Base-by-base conservation (phyloP, 2,888 invertebrate genomes). In the Eurytoma californica region DNA sequence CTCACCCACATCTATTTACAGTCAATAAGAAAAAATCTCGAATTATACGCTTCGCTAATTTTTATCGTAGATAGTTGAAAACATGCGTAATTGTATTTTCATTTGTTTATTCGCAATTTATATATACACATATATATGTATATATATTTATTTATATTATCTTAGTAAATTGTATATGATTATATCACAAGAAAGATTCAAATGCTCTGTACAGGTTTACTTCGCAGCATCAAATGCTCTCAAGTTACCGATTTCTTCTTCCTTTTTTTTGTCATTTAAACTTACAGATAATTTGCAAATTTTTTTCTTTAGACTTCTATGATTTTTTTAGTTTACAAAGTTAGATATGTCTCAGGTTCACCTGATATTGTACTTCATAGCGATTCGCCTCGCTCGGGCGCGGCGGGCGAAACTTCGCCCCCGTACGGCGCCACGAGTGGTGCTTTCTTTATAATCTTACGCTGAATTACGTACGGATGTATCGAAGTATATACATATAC, bases 171-270 rank as follows among this genome's bases (percentile, higher is more conserved):
- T 81, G 78, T 88, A 87, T 87, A 89, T 87, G 89, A 90, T 90
- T 90, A 90, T 90, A 90, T 90, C 90, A 90, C 89, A 90, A 90
- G 89, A 89, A 89, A 89, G 88, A 90, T 89, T 88, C 86, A 87
- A 90, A 90, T 89, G 89, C 87, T 89, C 89, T 90, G 89, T 90
- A 90, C 90, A 90, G 80, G 77, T 82, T 86, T 84, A 84, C 84
- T 80, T 86, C 81, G 83, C 85, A 86, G 86, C 87, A 87, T 87
- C 83, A 86, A 85, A 87, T 87, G 86, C 86, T 86, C 85, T 86
- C 86, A 67, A 87, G 85, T 83, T 82, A 76, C 81, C 81, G 80
- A 74, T 83, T 79, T 78, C 75, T 79, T 80, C 78, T 80, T 69
- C 80, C n/a, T 60, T 49, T 16, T 1, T 60, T 51, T 69, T 47